Base-by-base conservation (phyloP, 2,888 invertebrate species). In the Amiota mariae region DNA sequence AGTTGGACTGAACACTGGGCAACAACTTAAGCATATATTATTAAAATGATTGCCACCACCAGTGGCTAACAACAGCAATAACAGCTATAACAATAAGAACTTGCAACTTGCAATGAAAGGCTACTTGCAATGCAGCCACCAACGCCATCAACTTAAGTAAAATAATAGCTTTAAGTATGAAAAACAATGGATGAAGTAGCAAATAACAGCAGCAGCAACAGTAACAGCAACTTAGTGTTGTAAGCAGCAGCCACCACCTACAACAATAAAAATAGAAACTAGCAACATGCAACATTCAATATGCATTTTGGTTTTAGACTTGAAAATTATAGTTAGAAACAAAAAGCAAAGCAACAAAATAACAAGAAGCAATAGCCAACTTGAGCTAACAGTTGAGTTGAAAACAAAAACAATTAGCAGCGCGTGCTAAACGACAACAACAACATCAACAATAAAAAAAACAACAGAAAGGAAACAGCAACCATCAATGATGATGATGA, bases 331-430 rank as follows among this genome's bases (percentile, higher is more conserved):
- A 46, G 54, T 46, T 13, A 72, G 47, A 70, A 72, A 18, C 63
- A 36, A 63, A 20, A 36, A 6, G 36, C 20, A 8, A 70, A 15
- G 47, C 15, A 56, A 49, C 20, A 59, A 47, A 12, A 2, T 11
- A 36, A 70, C 51, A 49, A 46, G 20, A 67, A 15, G 63, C 36
- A 15, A 18, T n/a, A n/a, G 20, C 24, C 66, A 66, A 48, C n/a
- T 61, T 83, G 83, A 86, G 87, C 85, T 86, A 54, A 71, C 51
- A 64, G 51, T n/a, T n/a, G 64, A 87, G 81, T 87, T 87, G 85
- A 82, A 78, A 78, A 36, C 73, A 77, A 84, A 79, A 84, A n/a
- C n/a, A n/a, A 87, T 84, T 84, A 84, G 83, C 87, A 86, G 83
- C 83, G 83, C 83, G 83, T 84, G 83, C 87, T 84, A 84, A 84